Evolutionary conservation across 1,140 invertebrate genomes (phyloP).

Genomic region (Carcinoscorpius rotundicauda): DNA sequence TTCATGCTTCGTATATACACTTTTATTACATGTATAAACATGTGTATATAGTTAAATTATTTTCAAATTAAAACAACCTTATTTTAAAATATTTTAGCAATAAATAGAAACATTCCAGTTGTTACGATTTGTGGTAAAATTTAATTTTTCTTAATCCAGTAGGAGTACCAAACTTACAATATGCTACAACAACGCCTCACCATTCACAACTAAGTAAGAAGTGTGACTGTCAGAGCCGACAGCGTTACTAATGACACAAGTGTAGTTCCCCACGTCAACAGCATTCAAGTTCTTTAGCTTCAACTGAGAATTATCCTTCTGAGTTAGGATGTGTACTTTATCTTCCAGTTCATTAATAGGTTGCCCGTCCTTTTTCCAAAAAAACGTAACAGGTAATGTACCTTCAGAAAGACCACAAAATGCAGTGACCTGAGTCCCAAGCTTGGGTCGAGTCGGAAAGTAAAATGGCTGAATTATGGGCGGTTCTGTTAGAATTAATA

Average conservation of each 20-base stretch:
- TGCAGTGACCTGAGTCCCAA: background rate
- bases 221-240: constrained; percentile 22
- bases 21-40: too few relatives aligned
- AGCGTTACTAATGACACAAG: constrained; percentile 25
- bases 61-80: too few relatives aligned
- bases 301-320: background rate
- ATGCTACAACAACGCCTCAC: constrained; percentile 5
- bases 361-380: background rate
- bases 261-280: constrained; percentile 25
- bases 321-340: background rate
- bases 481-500: background rate
- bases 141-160: too few relatives aligned
- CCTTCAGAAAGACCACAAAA: background rate
- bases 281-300: background rate
- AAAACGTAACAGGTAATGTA: background rate
- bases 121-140: too few relatives aligned
- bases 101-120: too few relatives aligned
- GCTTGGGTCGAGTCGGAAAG: background rate
- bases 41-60: too few relatives aligned
- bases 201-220: constrained; percentile 21
- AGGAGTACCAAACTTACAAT: too few relatives aligned
- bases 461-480: background rate
- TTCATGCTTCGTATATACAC: too few relatives aligned
- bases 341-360: background rate
- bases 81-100: too few relatives aligned